Base-by-base conservation (phyloP, 1,140 invertebrate species). In the Alviniconcha marisindica region DNA sequence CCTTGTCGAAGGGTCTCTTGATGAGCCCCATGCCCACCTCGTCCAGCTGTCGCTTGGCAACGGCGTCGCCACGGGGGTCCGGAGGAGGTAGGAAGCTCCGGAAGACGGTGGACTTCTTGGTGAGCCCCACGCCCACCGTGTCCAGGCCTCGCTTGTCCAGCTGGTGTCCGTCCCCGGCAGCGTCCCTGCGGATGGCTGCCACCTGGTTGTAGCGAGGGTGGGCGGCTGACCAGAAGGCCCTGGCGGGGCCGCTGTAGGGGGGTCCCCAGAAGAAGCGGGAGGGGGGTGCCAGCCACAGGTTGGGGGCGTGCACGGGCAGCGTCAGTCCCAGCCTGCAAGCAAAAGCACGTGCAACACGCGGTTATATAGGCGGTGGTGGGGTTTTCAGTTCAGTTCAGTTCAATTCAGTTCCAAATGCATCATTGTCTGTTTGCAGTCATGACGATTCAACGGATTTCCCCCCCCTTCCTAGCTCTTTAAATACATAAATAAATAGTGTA, bases 51-150 rank as follows among this genome's bases (percentile, higher is more conserved):
- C 71, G 71, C 44, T 48, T 48, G 18, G 44, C 44, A 48, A 48
- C 21, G 18, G 71, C 66, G 36, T 71, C 66, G 28, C 36, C 33
- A 14, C 15, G 31, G 10, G 66, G 28, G 44, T 48, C 73, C 3
- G 7, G 24, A 1, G 21, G 38, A 42, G 48, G 42, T 2, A 76
- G 18, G 42, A 76, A 76, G n/a, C 73, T 76, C 73, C 42, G 1
- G 73, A 76, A 76, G 42, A 24, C 44, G 14, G 73, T 31, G 36
- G 74, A 73, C 33, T 54, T 84, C 54, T 81, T 84, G 51, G 76
- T 73, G 1, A 80, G 69, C 15, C 77, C 83, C 14, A n/a, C 51
- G 1, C 76, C 71, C 14, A 84, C 24, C 31, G 36, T n/a, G 48
- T 81, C 77, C 21, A 84, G 42, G n/a, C 44, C n/a, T 63, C 51